Evolutionary conservation across 2,113 vertebrate genomes (phyloP).

Genomic region (Sigmodon hispidus): DNA sequence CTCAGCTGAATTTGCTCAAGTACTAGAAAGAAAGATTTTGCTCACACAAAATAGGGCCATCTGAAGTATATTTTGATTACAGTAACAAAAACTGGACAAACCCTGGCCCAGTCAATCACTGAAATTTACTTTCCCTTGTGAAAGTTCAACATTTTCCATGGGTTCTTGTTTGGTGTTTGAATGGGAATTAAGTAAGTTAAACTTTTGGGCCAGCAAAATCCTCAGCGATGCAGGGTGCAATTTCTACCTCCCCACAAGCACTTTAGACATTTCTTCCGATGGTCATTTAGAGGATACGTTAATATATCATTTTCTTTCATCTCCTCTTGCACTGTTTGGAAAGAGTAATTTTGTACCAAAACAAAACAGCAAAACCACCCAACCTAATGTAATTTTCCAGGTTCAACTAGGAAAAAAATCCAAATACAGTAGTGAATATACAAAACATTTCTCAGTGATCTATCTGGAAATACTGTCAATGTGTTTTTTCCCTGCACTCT

Average conservation of each 20-base stretch:
- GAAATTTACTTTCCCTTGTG: conserved; percentile 55
- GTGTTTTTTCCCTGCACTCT: not conserved
- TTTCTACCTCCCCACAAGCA: conserved; percentile 63
- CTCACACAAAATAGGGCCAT: conserved; percentile 68
- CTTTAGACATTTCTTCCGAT: conserved; percentile 76
- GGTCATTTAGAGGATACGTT: conserved; percentile 68
- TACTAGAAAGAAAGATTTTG: conserved; percentile 72
- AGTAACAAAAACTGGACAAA: conserved; percentile 72
- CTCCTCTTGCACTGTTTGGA: conserved; percentile 51
- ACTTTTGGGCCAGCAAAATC: conserved; percentile 6
- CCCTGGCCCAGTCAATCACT: conserved; percentile 66
- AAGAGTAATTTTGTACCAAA: conserved; percentile 79
- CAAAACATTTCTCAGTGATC: not conserved
- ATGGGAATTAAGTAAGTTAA: conserved; percentile 55
- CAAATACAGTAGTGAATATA: conserved; percentile 67
- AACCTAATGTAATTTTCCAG: conserved; percentile 78
- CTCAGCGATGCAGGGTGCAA: not conserved
- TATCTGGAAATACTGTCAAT: not conserved
- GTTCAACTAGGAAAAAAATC: conserved; percentile 53
- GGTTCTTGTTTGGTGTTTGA: conserved; percentile 58
- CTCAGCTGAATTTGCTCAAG: conserved; percentile 17
- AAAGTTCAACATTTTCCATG: conserved; percentile 62
- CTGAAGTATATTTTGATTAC: conserved; percentile 75
- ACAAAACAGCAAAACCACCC: conserved; percentile 76
- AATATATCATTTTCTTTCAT: conserved; percentile 77